phyloP scores from a whole-genome alignment of 2,888 invertebrate species.

The Andrena haemorrhoa region DNA sequence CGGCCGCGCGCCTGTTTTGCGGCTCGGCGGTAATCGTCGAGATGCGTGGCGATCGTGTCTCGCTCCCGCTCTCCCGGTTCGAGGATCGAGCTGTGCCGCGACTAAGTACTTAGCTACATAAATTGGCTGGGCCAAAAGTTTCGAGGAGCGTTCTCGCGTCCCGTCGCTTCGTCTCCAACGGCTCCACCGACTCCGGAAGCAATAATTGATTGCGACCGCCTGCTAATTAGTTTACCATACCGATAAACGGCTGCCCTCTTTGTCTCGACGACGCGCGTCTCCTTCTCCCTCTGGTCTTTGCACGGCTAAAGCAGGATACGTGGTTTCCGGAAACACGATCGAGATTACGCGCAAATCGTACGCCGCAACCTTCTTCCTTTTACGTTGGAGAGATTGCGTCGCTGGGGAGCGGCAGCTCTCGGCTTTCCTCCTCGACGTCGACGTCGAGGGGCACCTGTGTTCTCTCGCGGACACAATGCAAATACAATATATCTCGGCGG shows the following conservation, averaged over 20 bases:
- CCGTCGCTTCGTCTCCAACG: neutral
- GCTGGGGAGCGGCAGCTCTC: conserved; percentile 10
- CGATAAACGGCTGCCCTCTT: conserved; percentile 34
- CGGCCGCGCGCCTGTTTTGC: neutral
- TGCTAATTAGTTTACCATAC: conserved; percentile 48
- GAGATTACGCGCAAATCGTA: conserved; percentile 57
- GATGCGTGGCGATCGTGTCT: neutral
- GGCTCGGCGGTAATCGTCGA: neutral
- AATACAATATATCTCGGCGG: neutral
- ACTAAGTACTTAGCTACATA: too few species aligned
- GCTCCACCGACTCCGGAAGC: conserved; percentile 34
- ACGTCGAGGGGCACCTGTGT: neutral
- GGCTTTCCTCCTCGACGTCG: too few species aligned
- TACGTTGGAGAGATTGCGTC: conserved; percentile 45
- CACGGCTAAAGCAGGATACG: conserved; percentile 52
- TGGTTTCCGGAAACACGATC: conserved; percentile 65
- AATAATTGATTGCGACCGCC: conserved; percentile 45
- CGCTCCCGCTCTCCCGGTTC: too few species aligned
- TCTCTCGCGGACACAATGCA: neutral
- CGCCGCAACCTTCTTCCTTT: conserved; percentile 64
- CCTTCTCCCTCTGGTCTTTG: neutral
- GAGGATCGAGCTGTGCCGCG: too few species aligned
- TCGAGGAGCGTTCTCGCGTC: neutral
- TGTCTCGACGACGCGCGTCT: conserved; percentile 19
- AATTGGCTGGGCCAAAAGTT: too few species aligned